Evolutionary conservation across 2,113 vertebrate genomes (phyloP), one percentile per base, ranked within the genome.

Genomic region (Austrofundulus limnaeus): DNA sequence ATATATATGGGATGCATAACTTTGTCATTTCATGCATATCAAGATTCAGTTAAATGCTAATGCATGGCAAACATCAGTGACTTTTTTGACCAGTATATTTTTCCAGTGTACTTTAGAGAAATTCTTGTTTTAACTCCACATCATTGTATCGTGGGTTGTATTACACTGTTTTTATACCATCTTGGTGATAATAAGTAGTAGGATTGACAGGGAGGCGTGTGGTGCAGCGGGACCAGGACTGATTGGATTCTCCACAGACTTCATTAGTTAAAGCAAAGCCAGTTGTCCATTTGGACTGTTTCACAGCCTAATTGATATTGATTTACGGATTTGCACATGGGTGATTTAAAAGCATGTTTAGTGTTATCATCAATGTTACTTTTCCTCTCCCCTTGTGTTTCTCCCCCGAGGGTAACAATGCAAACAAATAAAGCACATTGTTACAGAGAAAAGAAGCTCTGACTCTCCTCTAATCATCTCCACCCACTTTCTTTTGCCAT

Each of bases 191-290:
- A 72, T 64, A 45, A 76, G 74, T 14, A 41, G 61, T 39, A 65
- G 38, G 66, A 61, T 17, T 42, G 70, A 20, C 43, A 34, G 64
- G n/a, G 50, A 19, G 9, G 52, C 39, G 59, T 1, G 41, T 21
- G 43, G 19, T 5, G 6, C 15, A 1, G 25, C 28, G 48, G 25
- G 42, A 12, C 41, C 50, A 53, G 52, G 63, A 78, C 58, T 59
- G 80, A 81, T 73, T 63, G 73, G 78, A 79, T 84, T 77, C 89
- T 88, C 88, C 24, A 71, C 81, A 89, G 87, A 90, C 89, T 90
- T 90, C 85, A 90, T 90, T 89, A 88, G 88, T 89, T 89, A 86
- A 91, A 91, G 89, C 88, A 90, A 89, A 91, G 87, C 86, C 84
- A 82, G 80, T 86, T 89, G 88, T 89, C 87, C 87, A 57, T 86